phyloP scores from a whole-genome alignment of 1,140 invertebrate genomes.

The Araneus ventricosus region DNA sequence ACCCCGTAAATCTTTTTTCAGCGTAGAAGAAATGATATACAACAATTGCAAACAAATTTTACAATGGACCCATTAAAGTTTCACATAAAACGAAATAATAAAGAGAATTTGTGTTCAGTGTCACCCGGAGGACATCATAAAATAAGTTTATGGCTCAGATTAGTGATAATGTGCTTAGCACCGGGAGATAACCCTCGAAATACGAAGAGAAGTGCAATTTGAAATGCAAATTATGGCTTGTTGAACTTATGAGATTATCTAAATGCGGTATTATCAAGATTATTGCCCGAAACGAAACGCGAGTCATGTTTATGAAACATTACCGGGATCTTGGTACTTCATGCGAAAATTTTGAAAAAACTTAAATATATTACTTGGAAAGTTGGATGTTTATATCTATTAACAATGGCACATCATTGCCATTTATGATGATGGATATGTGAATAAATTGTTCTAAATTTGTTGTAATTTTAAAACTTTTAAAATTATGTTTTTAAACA shows the following conservation, averaged over 20 bases:
- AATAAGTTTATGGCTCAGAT: constrained; percentile 37
- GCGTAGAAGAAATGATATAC: not conserved
- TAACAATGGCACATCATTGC: too few species aligned
- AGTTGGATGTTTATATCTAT: not conserved
- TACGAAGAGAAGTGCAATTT: constrained; percentile 22
- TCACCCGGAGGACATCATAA: constrained; percentile 27
- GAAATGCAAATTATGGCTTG: constrained; percentile 32
- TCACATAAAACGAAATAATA: constrained; percentile 41
- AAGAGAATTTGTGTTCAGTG: constrained; percentile 16
- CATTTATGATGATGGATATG: too few species aligned
- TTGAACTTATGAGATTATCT: constrained; percentile 34
- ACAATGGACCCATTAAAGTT: constrained; percentile 30
- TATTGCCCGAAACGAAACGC: constrained; percentile 13
- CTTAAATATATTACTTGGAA: not conserved
- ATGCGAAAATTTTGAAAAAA: not conserved
- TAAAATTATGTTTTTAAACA: too few species aligned
- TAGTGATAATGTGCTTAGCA: constrained; percentile 33
- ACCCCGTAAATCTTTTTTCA: not conserved
- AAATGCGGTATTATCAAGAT: constrained; percentile 18
- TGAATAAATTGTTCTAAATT: too few species aligned
- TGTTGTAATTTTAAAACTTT: too few species aligned
- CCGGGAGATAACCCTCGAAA: not conserved
- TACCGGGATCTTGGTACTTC: not conserved
- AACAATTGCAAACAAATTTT: constrained; percentile 31
- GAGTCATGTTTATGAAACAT: not conserved